A percentile compares a stretch with the other conserved stretches of the same genome.
Evolutionary conservation across 1,140 invertebrate species (phyloP).

Genomic region (Camponotus floridanus): DNA sequence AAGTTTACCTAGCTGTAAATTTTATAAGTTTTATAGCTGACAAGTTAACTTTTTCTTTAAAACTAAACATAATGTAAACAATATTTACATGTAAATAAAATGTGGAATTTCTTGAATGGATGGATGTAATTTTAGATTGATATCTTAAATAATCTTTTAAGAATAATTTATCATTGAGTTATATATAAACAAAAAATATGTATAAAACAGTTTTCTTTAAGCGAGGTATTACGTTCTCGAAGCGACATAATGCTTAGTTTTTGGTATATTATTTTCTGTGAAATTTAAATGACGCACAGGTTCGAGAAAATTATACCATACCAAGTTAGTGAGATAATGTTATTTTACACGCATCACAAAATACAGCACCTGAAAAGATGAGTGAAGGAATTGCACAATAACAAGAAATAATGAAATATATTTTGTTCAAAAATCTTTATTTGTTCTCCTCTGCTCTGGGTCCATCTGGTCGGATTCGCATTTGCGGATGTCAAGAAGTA

Average conservation of each 20-base stretch:
- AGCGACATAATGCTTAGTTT: neutral
- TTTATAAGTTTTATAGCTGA: neutral
- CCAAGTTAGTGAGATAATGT: slow-evolving; percentile 15
- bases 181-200: neutral
- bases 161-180: neutral
- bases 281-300: neutral
- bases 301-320: neutral
- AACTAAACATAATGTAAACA: neutral
- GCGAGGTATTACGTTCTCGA: neutral
- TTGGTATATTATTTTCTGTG: neutral
- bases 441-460: slow-evolving; percentile 61
- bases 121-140: neutral
- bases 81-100: slow-evolving; percentile 14
- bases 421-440: slow-evolving; percentile 66
- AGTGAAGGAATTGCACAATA: slow-evolving; percentile 37
- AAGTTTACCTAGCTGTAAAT: neutral
- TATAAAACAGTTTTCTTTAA: neutral
- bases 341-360: neutral
- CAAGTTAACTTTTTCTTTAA: neutral
- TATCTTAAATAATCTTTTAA: neutral
- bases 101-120: neutral
- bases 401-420: slow-evolving; percentile 28
- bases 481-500: neutral
- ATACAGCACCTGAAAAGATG: slow-evolving; percentile 48
- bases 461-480: slow-evolving; percentile 50